These are phyloP conservation scores for Trissolcus brochymenae DNA, from an alignment of 2,888 invertebrate genomes.

Conservation along the genomic window DNA sequence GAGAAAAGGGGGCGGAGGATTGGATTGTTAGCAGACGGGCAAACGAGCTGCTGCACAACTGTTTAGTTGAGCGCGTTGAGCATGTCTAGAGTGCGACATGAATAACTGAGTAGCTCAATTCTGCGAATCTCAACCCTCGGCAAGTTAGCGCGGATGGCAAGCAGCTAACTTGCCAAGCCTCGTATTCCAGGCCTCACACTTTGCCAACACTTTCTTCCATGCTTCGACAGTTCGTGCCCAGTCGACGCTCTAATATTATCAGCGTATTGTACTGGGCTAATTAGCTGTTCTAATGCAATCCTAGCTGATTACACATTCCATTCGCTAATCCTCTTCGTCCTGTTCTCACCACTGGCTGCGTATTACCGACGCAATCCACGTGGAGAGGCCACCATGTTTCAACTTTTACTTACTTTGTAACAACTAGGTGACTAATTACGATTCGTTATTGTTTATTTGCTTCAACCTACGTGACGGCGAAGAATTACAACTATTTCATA, in stretches of 20 bases:
- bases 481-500: not conserved
- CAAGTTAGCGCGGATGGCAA: conserved; percentile 32
- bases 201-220: conserved; percentile 59
- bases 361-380: conserved; percentile 60
- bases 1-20: conserved; percentile 36
- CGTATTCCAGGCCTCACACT: conserved; percentile 55
- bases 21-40: conserved; percentile 59
- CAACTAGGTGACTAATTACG: conserved; percentile 55
- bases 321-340: conserved; percentile 66
- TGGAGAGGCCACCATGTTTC: conserved; percentile 41
- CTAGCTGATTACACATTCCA: conserved; percentile 74
- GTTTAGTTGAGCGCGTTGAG: conserved; percentile 71
- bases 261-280: conserved; percentile 75
- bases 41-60: conserved; percentile 66
- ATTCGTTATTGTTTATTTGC: conserved; percentile 59
- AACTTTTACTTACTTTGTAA: conserved; percentile 54
- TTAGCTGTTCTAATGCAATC: conserved; percentile 75
- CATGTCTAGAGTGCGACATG: conserved; percentile 74
- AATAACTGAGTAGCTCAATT: conserved; percentile 74
- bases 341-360: conserved; percentile 44
- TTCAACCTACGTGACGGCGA: conserved; percentile 14
- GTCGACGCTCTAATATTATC: conserved; percentile 73
- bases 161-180: conserved; percentile 13
- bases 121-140: conserved; percentile 59
- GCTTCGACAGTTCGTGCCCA: conserved; percentile 63